Conservation (phyloP, 2,888 invertebrate genomes). For the Glomeris marginata region DNA sequence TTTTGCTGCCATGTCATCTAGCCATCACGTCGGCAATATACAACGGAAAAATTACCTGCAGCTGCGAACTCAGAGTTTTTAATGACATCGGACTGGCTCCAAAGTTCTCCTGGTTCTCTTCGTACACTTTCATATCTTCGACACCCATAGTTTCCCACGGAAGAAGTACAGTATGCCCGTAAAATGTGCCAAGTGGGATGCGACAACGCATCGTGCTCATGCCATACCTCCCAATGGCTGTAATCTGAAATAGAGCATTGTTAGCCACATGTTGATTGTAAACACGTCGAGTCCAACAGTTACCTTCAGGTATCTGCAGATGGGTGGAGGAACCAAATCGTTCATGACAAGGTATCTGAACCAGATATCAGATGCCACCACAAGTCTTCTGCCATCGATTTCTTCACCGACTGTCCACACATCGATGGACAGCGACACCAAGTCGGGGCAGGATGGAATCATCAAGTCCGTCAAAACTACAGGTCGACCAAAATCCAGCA, state of each 20-base stretch:
- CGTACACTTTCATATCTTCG: constrained; percentile 24
- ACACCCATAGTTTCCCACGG: constrained; percentile 41
- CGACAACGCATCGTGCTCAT: constrained; percentile 79
- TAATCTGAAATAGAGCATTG: constrained; percentile 44
- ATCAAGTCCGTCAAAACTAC: constrained; percentile 67
- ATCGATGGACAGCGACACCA: constrained; percentile 70
- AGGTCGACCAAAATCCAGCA: constrained; percentile 77
- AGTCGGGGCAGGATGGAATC: constrained; percentile 32
- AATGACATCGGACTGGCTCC: constrained; percentile 11
- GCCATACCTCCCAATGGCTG: constrained; percentile 78
- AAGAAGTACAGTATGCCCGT: constrained; percentile 70
- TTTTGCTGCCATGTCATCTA: too few relatives aligned
- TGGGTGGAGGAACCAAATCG: constrained; percentile 77
- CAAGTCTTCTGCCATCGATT: constrained; percentile 64
- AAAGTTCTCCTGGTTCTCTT: constrained; percentile 11
- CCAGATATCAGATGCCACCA: constrained; percentile 76
- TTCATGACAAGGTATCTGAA: constrained; percentile 66
- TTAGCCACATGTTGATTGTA: background rate
- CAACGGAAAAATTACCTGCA: constrained; percentile 19
- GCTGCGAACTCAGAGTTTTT: constrained; percentile 18
- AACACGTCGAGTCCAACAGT: background rate
- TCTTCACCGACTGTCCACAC: constrained; percentile 81
- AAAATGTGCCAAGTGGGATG: constrained; percentile 85
- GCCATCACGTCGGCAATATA: background rate
- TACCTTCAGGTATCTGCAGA: constrained; percentile 78